These are phyloP conservation scores for Polypterus bichir DNA, from an alignment of 2,113 vertebrate genomes.

Conservation along the genomic window DNA sequence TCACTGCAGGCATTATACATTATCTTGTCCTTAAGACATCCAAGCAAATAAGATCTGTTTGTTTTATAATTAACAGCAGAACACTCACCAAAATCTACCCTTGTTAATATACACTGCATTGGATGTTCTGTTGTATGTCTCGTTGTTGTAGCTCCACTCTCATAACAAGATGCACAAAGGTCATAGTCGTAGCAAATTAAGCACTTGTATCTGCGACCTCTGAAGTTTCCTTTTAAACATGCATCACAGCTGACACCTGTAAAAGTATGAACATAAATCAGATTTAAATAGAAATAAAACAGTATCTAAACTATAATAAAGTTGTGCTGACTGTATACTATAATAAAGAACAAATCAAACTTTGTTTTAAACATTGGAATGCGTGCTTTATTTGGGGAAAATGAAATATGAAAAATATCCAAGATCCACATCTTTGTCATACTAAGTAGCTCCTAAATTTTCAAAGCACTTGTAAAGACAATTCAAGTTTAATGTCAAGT, in stretches of 20 bases:
- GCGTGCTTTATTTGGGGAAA: no score
- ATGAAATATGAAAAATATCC: no score
- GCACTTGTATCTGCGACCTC: slow-evolving; percentile 95
- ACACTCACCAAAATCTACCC: slow-evolving; percentile 95
- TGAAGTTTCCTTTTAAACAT: slow-evolving; percentile 98
- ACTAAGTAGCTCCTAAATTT: no score
- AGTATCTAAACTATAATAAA: no score
- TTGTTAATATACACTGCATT: slow-evolving; percentile 99
- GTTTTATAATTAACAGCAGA: neutral
- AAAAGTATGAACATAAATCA: slow-evolving; percentile 29
- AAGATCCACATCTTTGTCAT: no score
- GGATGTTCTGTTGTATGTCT: slow-evolving; percentile 97
- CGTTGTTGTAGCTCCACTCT: slow-evolving; percentile 93
- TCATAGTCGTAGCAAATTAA: slow-evolving; percentile 99
- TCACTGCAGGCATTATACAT: neutral
- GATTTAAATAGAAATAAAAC: neutral
- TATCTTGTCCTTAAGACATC: no score
- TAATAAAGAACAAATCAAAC: no score
- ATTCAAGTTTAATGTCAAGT: no score
- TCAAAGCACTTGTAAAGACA: no score
- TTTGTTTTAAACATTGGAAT: no score
- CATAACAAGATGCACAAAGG: slow-evolving; percentile 96
- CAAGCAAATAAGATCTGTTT: no score
- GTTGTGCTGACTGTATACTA: no score
- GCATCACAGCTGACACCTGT: slow-evolving; percentile 98